A percentile compares a stretch with the other conserved stretches of the same genome.
Evolutionary conservation across 23 tunicate species (phyloP).

Genomic region (Aplidium turbinatum): DNA sequence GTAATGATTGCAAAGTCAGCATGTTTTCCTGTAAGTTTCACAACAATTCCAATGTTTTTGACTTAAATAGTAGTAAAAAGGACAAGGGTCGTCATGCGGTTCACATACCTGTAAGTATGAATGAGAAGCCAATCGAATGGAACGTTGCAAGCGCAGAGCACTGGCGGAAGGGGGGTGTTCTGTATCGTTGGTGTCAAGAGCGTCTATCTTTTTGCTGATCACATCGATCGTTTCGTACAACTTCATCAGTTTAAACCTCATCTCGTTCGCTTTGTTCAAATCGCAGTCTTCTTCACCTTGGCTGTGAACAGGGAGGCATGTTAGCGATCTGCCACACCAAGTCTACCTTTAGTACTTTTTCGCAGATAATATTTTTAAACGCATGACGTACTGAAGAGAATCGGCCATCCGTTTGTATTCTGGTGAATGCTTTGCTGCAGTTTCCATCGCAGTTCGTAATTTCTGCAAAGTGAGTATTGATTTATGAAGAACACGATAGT

Average conservation of each 20-base stretch:
- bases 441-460: slow-evolving; percentile 47
- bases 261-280: slow-evolving; percentile 58
- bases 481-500: neutral
- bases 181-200: slow-evolving; percentile 53
- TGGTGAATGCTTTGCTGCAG: slow-evolving; percentile 63
- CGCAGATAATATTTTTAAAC: too few relatives aligned
- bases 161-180: slow-evolving; percentile 51
- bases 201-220: slow-evolving; percentile 79
- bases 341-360: too few relatives aligned
- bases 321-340: too few relatives aligned
- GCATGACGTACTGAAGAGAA: slow-evolving; percentile 71
- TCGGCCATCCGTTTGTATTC: slow-evolving; percentile 72
- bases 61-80: too few relatives aligned
- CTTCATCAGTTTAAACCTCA: slow-evolving; percentile 68
- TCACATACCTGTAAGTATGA: slow-evolving; percentile 78
- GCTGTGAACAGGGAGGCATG: too few relatives aligned
- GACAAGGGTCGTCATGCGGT: too few relatives aligned
- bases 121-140: slow-evolving; percentile 72
- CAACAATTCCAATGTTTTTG: too few relatives aligned
- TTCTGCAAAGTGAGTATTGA: slow-evolving; percentile 34
- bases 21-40: slow-evolving; percentile 89
- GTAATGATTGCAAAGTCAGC: slow-evolving; percentile 79
- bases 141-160: slow-evolving; percentile 39
- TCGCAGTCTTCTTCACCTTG: slow-evolving; percentile 81
- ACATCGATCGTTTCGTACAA: slow-evolving; percentile 79